Percentiles rank a stretch among this genome's conserved stretches.
These are phyloP conservation scores for Buathra laborator DNA, from an alignment of 2,888 invertebrate genomes.

Conservation along the genomic window DNA sequence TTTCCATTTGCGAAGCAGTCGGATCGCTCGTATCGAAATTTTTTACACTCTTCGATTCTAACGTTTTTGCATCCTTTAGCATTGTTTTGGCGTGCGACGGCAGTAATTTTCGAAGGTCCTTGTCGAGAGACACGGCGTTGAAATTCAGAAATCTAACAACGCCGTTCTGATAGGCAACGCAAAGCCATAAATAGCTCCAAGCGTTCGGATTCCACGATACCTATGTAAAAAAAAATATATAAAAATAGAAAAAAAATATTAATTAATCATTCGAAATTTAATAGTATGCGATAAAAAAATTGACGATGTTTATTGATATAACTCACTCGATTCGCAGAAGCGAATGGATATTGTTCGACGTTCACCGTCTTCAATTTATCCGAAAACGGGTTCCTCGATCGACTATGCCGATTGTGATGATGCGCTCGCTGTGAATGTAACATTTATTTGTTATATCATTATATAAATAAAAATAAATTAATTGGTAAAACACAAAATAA, in stretches of 20 bases:
- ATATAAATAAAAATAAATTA: not conserved
- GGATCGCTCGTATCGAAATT: conserved; percentile 8
- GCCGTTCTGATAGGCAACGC: conserved; percentile 85
- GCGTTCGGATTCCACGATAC: conserved; percentile 86
- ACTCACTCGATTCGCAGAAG: conserved; percentile 82
- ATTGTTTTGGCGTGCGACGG: conserved; percentile 67
- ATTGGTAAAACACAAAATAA: not conserved
- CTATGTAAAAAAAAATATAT: conserved; percentile 70
- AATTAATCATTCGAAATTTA: not conserved
- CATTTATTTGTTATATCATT: not conserved
- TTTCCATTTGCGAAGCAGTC: not conserved
- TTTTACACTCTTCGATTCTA: not conserved
- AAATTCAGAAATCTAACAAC: conserved; percentile 82
- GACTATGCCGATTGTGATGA: not conserved
- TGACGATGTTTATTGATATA: not conserved
- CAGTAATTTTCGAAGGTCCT: conserved; percentile 70
- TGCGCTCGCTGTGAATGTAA: conserved; percentile 12
- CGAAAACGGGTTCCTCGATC: conserved; percentile 57
- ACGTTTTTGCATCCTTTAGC: conserved; percentile 52
- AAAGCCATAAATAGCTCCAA: conserved; percentile 84
- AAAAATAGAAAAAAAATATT: conserved; percentile 1
- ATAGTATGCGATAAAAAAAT: conserved; percentile 6
- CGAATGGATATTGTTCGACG: conserved; percentile 83
- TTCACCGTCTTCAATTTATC: conserved; percentile 75
- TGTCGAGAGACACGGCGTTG: conserved; percentile 72